phyloP scores from a whole-genome alignment of 2,888 invertebrate genomes.

The Formica aserva region DNA sequence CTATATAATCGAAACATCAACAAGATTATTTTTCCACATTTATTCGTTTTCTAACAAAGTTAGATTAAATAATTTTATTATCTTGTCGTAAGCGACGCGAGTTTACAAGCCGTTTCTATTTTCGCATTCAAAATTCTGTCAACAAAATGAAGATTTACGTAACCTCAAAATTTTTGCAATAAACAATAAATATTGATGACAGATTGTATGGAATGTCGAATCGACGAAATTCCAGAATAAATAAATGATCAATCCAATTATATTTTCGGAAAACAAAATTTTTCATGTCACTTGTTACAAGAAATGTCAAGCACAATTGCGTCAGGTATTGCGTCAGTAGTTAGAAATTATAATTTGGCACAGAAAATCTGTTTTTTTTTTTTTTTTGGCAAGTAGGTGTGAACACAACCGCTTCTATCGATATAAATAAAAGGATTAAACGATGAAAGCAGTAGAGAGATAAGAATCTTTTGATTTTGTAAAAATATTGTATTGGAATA shows the following conservation, averaged over 20 bases:
- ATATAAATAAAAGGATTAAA: conserved; percentile 2
- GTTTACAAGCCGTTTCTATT: background rate
- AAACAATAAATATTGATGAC: background rate
- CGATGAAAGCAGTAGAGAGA: background rate
- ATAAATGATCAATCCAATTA: background rate
- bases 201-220: background rate
- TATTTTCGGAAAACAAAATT: background rate
- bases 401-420: background rate
- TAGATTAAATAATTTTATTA: background rate
- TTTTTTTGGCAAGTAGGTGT: background rate
- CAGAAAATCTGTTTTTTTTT: background rate
- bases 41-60: background rate
- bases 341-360: background rate
- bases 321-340: background rate
- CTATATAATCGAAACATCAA: background rate
- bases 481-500: background rate
- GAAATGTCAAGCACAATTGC: background rate
- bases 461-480: background rate
- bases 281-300: background rate
- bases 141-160: background rate
- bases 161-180: background rate
- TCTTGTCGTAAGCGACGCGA: background rate
- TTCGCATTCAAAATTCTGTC: background rate
- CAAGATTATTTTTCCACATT: background rate
- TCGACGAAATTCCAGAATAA: background rate